Conservation (phyloP, 2,888 invertebrate species). For the Dromius quadrimaculatus region DNA sequence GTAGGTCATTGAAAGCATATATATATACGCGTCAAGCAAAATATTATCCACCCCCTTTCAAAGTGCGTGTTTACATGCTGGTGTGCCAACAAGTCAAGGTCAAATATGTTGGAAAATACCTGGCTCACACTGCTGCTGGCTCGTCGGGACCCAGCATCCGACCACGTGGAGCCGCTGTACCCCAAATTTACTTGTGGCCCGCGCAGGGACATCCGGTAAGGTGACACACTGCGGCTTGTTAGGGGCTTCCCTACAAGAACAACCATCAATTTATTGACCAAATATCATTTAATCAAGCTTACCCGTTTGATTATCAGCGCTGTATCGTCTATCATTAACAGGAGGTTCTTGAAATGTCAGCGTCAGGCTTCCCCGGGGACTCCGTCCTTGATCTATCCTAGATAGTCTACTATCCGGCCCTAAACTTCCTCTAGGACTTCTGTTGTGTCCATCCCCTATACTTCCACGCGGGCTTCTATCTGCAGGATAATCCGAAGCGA, state of each 20-base stretch:
- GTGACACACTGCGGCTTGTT: conserved; percentile 71
- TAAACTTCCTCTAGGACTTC: conserved; percentile 74
- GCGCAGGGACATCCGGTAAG: conserved; percentile 71
- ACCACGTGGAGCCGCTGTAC: conserved; percentile 67
- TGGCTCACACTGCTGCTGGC: conserved; percentile 82
- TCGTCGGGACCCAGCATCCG: conserved; percentile 74
- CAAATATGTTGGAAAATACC: no score
- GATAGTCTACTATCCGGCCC: conserved; percentile 70
- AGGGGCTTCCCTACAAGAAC: conserved; percentile 58
- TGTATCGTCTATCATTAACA: conserved; percentile 70
- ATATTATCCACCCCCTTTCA: no score
- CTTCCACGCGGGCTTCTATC: conserved; percentile 71
- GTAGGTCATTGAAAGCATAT: no score
- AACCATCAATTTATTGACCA: background rate
- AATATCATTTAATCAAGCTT: conserved; percentile 45
- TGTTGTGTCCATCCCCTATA: conserved; percentile 69
- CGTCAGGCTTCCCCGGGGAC: conserved; percentile 73
- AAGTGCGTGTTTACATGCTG: no score
- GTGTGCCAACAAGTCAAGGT: no score
- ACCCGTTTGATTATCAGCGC: conserved; percentile 72
- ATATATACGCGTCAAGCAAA: no score
- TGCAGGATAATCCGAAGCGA: conserved; percentile 62
- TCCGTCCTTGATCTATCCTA: conserved; percentile 65
- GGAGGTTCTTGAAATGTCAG: conserved; percentile 75
- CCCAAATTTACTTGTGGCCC: conserved; percentile 67